Evolutionary conservation across 2,888 invertebrate genomes (phyloP), one percentile per base, ranked within the genome.

Genomic region (Synanthedon myopaeformis): DNA sequence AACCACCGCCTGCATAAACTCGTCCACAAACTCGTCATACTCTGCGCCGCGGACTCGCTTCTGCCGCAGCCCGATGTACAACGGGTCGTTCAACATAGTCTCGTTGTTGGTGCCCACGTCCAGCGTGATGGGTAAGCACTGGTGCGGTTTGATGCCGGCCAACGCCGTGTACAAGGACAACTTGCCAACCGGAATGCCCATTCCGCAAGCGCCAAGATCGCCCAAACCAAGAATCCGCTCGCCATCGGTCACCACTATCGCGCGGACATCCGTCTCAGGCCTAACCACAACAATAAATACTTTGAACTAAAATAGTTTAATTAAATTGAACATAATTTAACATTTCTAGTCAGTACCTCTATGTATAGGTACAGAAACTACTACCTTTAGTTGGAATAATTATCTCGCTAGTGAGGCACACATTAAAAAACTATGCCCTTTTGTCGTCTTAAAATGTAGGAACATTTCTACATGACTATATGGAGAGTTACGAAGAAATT

Each of bases 181-280:
- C 86, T 99, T 99, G 59, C 99, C 99, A 49, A 98, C 93, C 1
- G 99, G 99, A 69, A 99, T 99, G 60, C 99, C 99, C 98, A 99
- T 99, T 11, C 99, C 99, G 74, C 96, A 94, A 3, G 96, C 97
- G 6, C 99, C 99, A 60, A 99, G 89, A 83, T 99, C 99, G 3
- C 99, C 99, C 53, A 99, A 89, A 4, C 99, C 99, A 54, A 99
- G 89, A 76, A 99, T 99, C 54, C 99, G 91, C 81, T 99, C 99
- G 13, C 99, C 99, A 76, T 99, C 99, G 0, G 99, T 99, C 49
- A 99, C 98, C 10, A 97, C 97, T 66, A 96, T 93, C 0, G 95
- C 96, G 4, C 95, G 90, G 4, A 96, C 93, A 72, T 96, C 95
- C 19, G 90, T 86, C 73, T 96, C 96, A 0, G 96, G 96, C 94